Evolutionary conservation across 2,797 vertebrate species (phyloP), one percentile per base, ranked within the genome.

Genomic region (Cyclopterus lumpus): DNA sequence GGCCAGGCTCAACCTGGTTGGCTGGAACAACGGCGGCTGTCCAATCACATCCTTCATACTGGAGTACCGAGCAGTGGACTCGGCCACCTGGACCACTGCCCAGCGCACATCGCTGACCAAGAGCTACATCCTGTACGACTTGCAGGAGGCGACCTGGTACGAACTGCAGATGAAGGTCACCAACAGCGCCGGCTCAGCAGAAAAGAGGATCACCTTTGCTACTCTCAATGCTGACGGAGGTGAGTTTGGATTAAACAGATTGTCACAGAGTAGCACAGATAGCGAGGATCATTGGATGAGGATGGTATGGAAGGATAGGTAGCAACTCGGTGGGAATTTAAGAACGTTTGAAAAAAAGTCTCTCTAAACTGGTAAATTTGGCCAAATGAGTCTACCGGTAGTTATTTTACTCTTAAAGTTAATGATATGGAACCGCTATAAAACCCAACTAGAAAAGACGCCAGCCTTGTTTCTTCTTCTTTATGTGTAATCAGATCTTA

Each of bases 11-110:
- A 99, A 98, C 92, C 95, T 99, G 83, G 96, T 97, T 0, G 98
- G 98, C 80, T 99, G 98, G 98, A 99, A 99, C 72, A 99, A 99
- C 0, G 98, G 98, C 0, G 98, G 98, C 86, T 99, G 98, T 83
- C 97, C 98, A 9, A 99, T 99, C 93, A 97, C 96, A 76, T 97
- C 97, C 64, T 99, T 99, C 92, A 97, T 97, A 0, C 93, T 99
- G 53, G 97, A 99, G 89, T 99, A 99, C 89, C 93, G 97, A 1
- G 97, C 97, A 0, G 97, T 98, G 55, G 97, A 98, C 46, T 96
- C 96, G 3, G 90, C 95, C 0, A 95, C 96, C 12, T 99, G 98
- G 98, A 99, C 96, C 67, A 97, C 97, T 0, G 97, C 97, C 32
- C 97, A 98, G 93, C 95, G 97, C 77, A 97, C 97, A 1, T 97